These are phyloP conservation scores for Seira ritae DNA, from an alignment of 2,888 invertebrate genomes.

Conservation along the genomic window DNA sequence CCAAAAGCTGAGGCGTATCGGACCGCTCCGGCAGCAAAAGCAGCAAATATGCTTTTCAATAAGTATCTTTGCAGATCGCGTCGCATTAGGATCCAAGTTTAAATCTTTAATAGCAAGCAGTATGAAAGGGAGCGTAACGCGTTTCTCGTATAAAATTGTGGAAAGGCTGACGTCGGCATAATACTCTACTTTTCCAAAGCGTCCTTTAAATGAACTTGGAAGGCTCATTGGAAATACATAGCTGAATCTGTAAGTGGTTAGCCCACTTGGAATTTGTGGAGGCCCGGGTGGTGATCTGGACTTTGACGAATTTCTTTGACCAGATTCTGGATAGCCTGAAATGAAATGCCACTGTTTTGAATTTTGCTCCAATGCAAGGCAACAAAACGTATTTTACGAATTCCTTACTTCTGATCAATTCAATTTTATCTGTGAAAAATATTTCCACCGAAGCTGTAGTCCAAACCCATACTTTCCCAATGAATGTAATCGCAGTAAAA, in stretches of 20 bases:
- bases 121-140: slow-evolving; percentile 67
- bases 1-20: slow-evolving; percentile 56
- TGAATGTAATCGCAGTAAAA: slow-evolving; percentile 61
- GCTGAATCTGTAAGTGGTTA: slow-evolving; percentile 61
- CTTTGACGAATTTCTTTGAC: slow-evolving; percentile 41
- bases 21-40: slow-evolving; percentile 66
- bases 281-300: slow-evolving; percentile 35
- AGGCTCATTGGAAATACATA: slow-evolving; percentile 64
- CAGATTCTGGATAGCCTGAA: slow-evolving; percentile 36
- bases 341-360: too few species aligned
- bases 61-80: slow-evolving; percentile 63
- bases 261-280: slow-evolving; percentile 55
- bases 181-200: slow-evolving; percentile 68
- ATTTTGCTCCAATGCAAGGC: too few species aligned
- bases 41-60: slow-evolving; percentile 64
- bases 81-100: slow-evolving; percentile 60
- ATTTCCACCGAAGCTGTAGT: slow-evolving; percentile 67
- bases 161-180: slow-evolving; percentile 66
- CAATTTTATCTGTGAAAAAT: slow-evolving; percentile 65
- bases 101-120: slow-evolving; percentile 66
- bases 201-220: slow-evolving; percentile 63
- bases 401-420: slow-evolving; percentile 42
- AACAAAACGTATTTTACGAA: too few species aligned
- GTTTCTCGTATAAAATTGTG: slow-evolving; percentile 55
- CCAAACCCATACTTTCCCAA: slow-evolving; percentile 68